These are phyloP conservation scores for Leucophenga montana DNA, from an alignment of 2,888 invertebrate species.

Conservation along the genomic window DNA sequence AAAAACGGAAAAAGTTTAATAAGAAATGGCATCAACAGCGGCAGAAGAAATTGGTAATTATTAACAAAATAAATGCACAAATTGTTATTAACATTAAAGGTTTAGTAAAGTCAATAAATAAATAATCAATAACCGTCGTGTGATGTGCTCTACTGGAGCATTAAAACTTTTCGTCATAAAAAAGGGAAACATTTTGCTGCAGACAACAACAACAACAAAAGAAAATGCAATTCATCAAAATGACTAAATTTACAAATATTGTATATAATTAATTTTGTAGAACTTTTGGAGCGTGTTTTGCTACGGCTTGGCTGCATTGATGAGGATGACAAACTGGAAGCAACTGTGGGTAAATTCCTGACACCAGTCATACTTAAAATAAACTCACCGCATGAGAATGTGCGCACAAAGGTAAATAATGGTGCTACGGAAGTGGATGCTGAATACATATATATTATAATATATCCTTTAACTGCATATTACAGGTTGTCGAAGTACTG, in stretches of 20 bases:
- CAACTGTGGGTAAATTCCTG: slow-evolving; percentile 84
- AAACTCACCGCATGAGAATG: slow-evolving; percentile 88
- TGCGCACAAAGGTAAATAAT: slow-evolving; percentile 77
- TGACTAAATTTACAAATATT: not conserved
- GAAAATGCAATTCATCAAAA: not conserved
- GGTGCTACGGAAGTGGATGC: not conserved
- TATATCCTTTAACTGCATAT: slow-evolving; percentile 4
- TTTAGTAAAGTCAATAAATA: not conserved
- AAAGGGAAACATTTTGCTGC: not conserved
- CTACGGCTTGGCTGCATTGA: slow-evolving; percentile 91
- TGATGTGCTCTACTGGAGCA: not conserved
- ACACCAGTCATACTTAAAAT: slow-evolving; percentile 92
- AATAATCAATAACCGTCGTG: not conserved
- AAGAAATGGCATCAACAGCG: slow-evolving; percentile 70
- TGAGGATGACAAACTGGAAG: slow-evolving; percentile 90
- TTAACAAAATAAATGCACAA: slow-evolving; percentile 14
- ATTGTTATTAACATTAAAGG: not conserved
- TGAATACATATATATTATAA: too few species aligned
- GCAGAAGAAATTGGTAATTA: slow-evolving; percentile 71
- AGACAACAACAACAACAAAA: not conserved
- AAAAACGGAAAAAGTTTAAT: not conserved
- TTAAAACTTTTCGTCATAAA: not conserved
- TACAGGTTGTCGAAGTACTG: slow-evolving; percentile 90
- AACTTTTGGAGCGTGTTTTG: slow-evolving; percentile 90
- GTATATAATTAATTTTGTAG: slow-evolving; percentile 73